Evolutionary conservation across 2,888 invertebrate genomes (phyloP).

Genomic region (Exephanes ischioxanthus): DNA sequence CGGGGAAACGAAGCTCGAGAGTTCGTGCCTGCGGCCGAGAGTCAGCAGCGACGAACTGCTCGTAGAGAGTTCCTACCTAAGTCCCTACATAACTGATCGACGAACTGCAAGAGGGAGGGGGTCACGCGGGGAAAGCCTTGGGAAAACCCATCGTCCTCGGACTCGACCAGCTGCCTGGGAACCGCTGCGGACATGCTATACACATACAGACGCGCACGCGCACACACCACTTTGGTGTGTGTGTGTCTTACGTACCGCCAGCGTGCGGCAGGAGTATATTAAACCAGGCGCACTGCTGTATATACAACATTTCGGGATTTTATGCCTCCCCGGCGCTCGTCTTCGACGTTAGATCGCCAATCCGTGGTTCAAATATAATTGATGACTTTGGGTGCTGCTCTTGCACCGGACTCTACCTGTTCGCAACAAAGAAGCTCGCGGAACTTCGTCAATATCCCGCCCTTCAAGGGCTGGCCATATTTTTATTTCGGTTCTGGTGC

Average conservation of each 20-base stretch:
- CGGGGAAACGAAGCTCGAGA: background rate
- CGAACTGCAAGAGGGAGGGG: background rate
- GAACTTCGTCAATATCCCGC: background rate
- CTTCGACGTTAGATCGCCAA: background rate
- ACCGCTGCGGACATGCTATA: constrained; percentile 27
- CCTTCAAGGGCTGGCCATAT: background rate
- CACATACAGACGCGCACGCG: background rate
- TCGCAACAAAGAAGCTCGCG: background rate
- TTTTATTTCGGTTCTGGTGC: background rate
- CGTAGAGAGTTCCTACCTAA: constrained; percentile 24
- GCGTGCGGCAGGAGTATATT: background rate
- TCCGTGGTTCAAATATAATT: background rate
- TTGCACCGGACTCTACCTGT: background rate
- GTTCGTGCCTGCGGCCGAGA: background rate
- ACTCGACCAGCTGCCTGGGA: constrained; percentile 60
- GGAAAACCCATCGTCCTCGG: constrained; percentile 76
- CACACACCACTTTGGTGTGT: background rate
- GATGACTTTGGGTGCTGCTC: background rate
- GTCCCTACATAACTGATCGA: constrained; percentile 5
- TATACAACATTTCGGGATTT: background rate
- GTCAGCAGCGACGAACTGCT: background rate
- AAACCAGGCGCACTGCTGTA: background rate
- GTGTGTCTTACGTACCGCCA: background rate
- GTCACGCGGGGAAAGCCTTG: constrained; percentile 57
- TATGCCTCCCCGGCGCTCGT: background rate